Evolutionary conservation across 2,888 invertebrate genomes (phyloP).

Genomic region (Parelbella ahira): DNA sequence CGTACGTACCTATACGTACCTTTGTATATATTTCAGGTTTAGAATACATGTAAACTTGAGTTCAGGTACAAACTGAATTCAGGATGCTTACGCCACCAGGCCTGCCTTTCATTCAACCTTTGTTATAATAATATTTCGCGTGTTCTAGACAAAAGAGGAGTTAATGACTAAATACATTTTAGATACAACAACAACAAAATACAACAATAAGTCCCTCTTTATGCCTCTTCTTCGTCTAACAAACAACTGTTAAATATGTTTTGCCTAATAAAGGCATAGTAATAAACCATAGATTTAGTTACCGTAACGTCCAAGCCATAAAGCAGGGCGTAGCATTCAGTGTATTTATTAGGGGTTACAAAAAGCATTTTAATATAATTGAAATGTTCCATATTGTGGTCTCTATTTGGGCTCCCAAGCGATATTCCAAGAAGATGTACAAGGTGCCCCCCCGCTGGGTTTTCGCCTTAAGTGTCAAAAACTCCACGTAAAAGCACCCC

Average conservation of each 20-base stretch:
- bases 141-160: too few relatives aligned
- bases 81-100: too few relatives aligned
- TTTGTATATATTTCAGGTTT: too few relatives aligned
- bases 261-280: slow-evolving; percentile 5
- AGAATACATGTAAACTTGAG: too few relatives aligned
- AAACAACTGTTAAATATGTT: slow-evolving; percentile 9
- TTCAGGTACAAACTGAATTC: too few relatives aligned
- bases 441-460: slow-evolving; percentile 66
- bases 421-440: slow-evolving; percentile 68
- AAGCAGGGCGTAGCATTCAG: slow-evolving; percentile 8
- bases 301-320: slow-evolving; percentile 1
- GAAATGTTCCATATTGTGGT: slow-evolving; percentile 57
- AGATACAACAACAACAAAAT: too few relatives aligned
- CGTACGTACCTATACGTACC: too few relatives aligned
- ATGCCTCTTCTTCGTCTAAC: too few relatives aligned
- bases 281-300: slow-evolving; percentile 11
- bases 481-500: slow-evolving; percentile 65
- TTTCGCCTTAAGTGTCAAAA: slow-evolving; percentile 77
- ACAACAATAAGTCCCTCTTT: too few relatives aligned
- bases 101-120: too few relatives aligned
- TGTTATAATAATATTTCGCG: too few relatives aligned
- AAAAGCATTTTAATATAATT: slow-evolving; percentile 44
- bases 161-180: too few relatives aligned
- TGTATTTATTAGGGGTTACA: slow-evolving; percentile 14
- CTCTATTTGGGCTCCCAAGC: slow-evolving; percentile 65